These are phyloP conservation scores for Bufo gargarizans DNA, from an alignment of 2,113 vertebrate genomes.

Conservation along the genomic window DNA sequence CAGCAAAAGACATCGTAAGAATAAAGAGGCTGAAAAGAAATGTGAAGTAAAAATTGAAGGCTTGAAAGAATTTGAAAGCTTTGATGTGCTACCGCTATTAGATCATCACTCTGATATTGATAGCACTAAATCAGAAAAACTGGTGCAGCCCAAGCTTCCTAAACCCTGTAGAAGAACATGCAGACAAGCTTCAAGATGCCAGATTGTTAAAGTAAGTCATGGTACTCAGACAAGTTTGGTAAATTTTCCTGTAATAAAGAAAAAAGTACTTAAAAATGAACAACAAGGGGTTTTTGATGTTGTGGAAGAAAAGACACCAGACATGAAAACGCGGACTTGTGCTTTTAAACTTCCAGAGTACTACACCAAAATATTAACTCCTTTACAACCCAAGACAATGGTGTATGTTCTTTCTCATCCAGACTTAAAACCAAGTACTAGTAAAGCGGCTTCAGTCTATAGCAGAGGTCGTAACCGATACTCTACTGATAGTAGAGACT, in stretches of 20 bases:
- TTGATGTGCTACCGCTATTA: conserved; percentile 67
- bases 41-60: conserved; percentile 40
- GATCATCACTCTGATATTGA: conserved; percentile 63
- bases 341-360: conserved; percentile 75
- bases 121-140: conserved; percentile 62
- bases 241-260: conserved; percentile 74
- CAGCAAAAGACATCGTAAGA: conserved; percentile 63
- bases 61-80: conserved; percentile 49
- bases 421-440: conserved; percentile 68
- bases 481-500: conserved; percentile 68
- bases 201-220: conserved; percentile 85
- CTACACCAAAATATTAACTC: conserved; percentile 78
- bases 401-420: conserved; percentile 83
- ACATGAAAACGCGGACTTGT: conserved; percentile 70
- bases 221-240: conserved; percentile 79
- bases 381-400: conserved; percentile 80
- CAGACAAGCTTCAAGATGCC: conserved; percentile 82
- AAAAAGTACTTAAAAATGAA: conserved; percentile 62
- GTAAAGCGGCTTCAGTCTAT: conserved; percentile 61
- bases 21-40: conserved; percentile 44
- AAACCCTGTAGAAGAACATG: conserved; percentile 69
- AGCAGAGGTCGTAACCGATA: conserved; percentile 68
- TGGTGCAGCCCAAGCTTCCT: conserved; percentile 59
- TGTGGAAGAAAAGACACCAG: conserved; percentile 74
- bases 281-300: conserved; percentile 58